phyloP scores from a whole-genome alignment of 2,797 vertebrate genomes.

The Hippoglossus hippoglossus region DNA sequence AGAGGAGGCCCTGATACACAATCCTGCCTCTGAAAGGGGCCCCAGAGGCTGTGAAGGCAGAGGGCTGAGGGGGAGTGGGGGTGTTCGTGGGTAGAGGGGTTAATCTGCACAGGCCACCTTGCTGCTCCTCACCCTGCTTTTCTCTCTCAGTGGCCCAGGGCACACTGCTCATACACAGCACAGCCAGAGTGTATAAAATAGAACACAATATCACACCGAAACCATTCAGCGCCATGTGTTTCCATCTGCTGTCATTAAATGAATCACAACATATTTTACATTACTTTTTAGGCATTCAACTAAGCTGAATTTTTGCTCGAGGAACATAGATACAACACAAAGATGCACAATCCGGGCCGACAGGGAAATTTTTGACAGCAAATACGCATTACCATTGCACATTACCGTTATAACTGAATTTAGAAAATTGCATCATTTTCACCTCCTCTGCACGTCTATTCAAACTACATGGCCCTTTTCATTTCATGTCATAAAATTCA shows the following conservation, averaged over 20 bases:
- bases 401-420: conserved; percentile 87
- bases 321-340: conserved; percentile 84
- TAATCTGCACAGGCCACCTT: conserved; percentile 90
- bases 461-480: conserved; percentile 83
- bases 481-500: conserved; percentile 85
- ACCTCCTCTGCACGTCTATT: conserved; percentile 86
- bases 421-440: conserved; percentile 88
- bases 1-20: conserved; percentile 79
- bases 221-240: conserved; percentile 82
- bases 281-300: conserved; percentile 83
- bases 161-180: conserved; percentile 75
- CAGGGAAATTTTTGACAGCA: conserved; percentile 83
- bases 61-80: conserved; percentile 67
- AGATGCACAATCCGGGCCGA: conserved; percentile 82
- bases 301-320: conserved; percentile 83
- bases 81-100: conserved; percentile 77
- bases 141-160: conserved; percentile 84
- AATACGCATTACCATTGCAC: conserved; percentile 81
- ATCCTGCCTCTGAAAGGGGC: conserved; percentile 80
- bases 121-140: conserved; percentile 84
- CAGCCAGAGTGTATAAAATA: conserved; percentile 81
- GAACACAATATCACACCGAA: conserved; percentile 81
- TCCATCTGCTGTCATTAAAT: conserved; percentile 83
- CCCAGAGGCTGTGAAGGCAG: conserved; percentile 76
- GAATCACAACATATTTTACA: conserved; percentile 86